Base-by-base conservation (phyloP, 1,140 invertebrate species). In the Dreissena rostriformis region DNA sequence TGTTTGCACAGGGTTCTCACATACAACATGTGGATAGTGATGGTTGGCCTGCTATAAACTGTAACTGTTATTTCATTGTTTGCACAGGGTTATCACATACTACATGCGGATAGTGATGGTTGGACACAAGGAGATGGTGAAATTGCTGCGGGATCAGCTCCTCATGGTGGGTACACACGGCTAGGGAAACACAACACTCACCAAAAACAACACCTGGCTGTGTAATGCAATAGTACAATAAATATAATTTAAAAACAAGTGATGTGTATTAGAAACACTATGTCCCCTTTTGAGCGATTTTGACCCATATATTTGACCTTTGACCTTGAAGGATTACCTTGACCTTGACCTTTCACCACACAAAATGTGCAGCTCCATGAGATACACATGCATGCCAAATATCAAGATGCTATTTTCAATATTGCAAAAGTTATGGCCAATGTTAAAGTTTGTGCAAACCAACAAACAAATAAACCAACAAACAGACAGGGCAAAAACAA, bases 91-190 rank as follows among this genome's bases (percentile, higher is more conserved):
- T 66, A 65, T 84, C 8, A 81, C 86, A 26, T 91, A 91, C 76
- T 90, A 90, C 63, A 77, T 85, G 29, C 83, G 87, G 49, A 87
- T 88, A 61, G 76, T 90, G n/a, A 88, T 86, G 85, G 71, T 86
- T 63, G 89, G 91, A 17, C 90, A 88, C 26, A 88, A 88, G 55
- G 86, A 87, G 53, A 89, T 89, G 80, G 89, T 91, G 11, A 53
- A 77, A n/a, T 79, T 90, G 19, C 85, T 91, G 7, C 79, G 89
- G 73, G 73, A 87, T 57, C 91, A 91, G 67, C 81, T 91, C 0
- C 39, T 77, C 11, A 82, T 88, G 83, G 91, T 91, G 86, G 80
- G 87, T 85, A 11, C 17, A 5, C 19, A 4, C n/a, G n/a, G n/a
- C 4, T 6, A 61, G 22, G 6, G 6, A n/a, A 5, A 24, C 22